A percentile compares a stretch with the other conserved stretches of the same genome.
phyloP scores from a whole-genome alignment of 2,888 invertebrate species.

The Diloba caeruleocephala region DNA sequence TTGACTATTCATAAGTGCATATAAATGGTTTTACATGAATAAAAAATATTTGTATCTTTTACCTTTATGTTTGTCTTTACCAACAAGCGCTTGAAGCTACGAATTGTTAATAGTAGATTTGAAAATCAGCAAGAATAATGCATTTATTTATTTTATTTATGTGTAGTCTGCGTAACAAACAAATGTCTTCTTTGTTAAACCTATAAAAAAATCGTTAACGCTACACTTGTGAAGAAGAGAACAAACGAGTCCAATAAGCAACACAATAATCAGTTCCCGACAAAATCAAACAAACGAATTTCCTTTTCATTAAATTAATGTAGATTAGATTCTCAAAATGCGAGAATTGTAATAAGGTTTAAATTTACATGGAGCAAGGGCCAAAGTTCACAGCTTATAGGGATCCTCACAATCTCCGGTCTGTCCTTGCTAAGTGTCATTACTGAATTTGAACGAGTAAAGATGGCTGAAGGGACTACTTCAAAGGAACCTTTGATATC shows the following conservation, averaged over 20 bases:
- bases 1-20: too few species aligned
- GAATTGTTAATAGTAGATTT: too few species aligned
- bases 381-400: constrained; percentile 53
- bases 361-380: constrained; percentile 58
- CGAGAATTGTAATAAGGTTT: constrained; percentile 49
- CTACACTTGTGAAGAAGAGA: constrained; percentile 25
- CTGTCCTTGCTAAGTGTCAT: constrained; percentile 59
- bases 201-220: too few species aligned
- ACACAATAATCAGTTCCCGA: constrained; percentile 27
- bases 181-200: too few species aligned
- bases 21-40: too few species aligned
- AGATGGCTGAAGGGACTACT: constrained; percentile 35
- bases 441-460: constrained; percentile 55
- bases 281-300: constrained; percentile 37
- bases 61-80: too few species aligned
- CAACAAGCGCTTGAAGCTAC: too few species aligned
- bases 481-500: constrained; percentile 39
- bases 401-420: constrained; percentile 59
- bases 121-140: too few species aligned
- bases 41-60: too few species aligned
- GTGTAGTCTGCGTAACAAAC: too few species aligned
- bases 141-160: too few species aligned
- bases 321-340: constrained; percentile 47
- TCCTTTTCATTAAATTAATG: constrained; percentile 51
- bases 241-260: constrained; percentile 27